Base-by-base conservation (phyloP, 1,140 invertebrate species). In the Drosophila novamexicana region DNA sequence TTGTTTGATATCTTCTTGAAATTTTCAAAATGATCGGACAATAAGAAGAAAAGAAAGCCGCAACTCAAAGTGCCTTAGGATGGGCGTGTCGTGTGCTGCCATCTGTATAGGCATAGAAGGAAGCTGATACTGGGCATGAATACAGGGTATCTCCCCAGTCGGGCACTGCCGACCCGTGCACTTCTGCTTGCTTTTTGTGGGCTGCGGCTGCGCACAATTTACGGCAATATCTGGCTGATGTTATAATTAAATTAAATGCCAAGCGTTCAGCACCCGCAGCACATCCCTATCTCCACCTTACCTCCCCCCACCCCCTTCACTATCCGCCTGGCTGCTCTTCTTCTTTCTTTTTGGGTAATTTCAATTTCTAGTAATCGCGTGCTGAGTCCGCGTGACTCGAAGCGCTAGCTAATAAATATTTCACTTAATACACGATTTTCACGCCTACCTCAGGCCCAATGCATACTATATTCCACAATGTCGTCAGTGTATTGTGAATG, bases 391-490 rank as follows among this genome's bases (percentile, higher is more conserved):
- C 84, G 85, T 89, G 84, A 89, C 84, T 88, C 49, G 57, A 63
- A 81, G 66, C 82, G 68, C 70, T 45, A 70, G 80, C 84, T 89
- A 89, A 89, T 89, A 89, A 89, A 89, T 89, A 89, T 89, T 89
- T 89, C 80, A 89, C 77, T 89, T 89, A 89, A 67, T 84, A 70
- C 77, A 89, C 84, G 67, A 79, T 83, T 86, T 88, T 88, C 76
- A 86, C 83, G 83, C 83, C 83, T 86, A 86, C 83, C 72, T 50
- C 52, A 29, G 44, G 34, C 54, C 56, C 18, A 12, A 22, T 34
- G 40, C 40, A 32, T 22, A 6, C 1, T 40, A 37, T 18, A 56
- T 34, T 4, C 29, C 6, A 7, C 29, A 22, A 34, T 61, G 39
- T 54, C 62, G 40, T 14, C 50, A 45, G 61, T n/a, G 32, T 29